Percentiles rank a stretch among this genome's conserved stretches.
Evolutionary conservation across 1,140 invertebrate genomes (phyloP).

Genomic region (Asbolus verrucosus): DNA sequence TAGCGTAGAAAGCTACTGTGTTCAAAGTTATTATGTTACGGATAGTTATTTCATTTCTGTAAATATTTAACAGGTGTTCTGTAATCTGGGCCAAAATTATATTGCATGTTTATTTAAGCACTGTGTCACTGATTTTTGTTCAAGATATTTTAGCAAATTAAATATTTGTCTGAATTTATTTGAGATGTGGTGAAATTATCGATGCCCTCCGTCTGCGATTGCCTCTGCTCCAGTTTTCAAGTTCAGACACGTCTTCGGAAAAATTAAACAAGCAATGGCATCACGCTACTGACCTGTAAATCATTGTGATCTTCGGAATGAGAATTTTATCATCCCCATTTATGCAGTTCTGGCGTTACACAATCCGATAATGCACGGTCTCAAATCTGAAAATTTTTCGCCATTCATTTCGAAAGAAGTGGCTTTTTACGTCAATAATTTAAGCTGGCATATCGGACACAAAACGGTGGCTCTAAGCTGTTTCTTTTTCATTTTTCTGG

Average conservation of each 20-base stretch:
- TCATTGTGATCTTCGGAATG: slow-evolving; percentile 1
- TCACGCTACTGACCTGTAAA: not conserved
- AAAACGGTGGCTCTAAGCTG: slow-evolving; percentile 23
- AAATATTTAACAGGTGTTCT: slow-evolving; percentile 8
- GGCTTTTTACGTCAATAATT: slow-evolving; percentile 31
- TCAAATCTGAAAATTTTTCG: slow-evolving; percentile 4
- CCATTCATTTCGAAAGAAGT: slow-evolving; percentile 24
- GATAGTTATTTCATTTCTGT: slow-evolving; percentile 14
- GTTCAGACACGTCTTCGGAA: not conserved
- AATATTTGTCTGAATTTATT: slow-evolving; percentile 18
- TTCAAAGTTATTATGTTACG: not conserved
- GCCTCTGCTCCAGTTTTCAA: slow-evolving; percentile 14
- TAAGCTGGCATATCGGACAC: slow-evolving; percentile 27
- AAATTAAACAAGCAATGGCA: too few species aligned
- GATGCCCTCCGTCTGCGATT: not conserved
- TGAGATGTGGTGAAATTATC: slow-evolving; percentile 13
- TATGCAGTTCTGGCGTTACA: not conserved
- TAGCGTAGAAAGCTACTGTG: not conserved
- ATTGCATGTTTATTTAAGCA: slow-evolving; percentile 16
- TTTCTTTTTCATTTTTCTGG: slow-evolving; percentile 42
- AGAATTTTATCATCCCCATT: not conserved
- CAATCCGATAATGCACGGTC: not conserved
- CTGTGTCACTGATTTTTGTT: slow-evolving; percentile 12
- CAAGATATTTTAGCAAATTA: slow-evolving; percentile 24
- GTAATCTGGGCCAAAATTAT: slow-evolving; percentile 9